Conservation (phyloP, 2,888 invertebrate species). For the Sarcophaga rosellei region DNA sequence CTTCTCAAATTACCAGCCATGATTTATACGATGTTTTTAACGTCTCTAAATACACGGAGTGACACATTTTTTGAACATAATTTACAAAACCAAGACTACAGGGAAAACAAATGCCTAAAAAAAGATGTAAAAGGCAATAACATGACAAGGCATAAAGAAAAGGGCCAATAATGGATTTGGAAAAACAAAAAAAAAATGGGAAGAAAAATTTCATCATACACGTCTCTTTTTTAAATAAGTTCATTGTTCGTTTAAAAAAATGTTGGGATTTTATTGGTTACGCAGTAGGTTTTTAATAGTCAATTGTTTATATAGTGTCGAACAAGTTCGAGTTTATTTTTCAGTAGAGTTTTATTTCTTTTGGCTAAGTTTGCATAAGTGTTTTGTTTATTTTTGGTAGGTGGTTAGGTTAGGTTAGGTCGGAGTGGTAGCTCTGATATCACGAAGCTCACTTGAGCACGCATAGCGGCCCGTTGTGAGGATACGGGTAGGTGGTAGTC, state of each 20-base stretch:
- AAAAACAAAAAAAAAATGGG: neutral
- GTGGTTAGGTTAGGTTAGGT: no score
- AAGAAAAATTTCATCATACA: neutral
- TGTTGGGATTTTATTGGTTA: neutral
- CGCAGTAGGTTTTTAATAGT: no score
- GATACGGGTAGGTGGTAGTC: no score
- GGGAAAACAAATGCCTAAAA: neutral
- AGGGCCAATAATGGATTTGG: slow-evolving; percentile 47
- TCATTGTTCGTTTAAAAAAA: slow-evolving; percentile 27
- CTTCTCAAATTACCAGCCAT: slow-evolving; percentile 63
- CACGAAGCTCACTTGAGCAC: no score
- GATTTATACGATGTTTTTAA: slow-evolving; percentile 53
- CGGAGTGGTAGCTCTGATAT: no score
- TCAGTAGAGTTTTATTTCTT: no score
- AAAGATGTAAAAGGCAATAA: slow-evolving; percentile 23
- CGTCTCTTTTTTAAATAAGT: neutral
- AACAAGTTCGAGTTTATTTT: no score
- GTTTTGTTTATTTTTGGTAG: no score
- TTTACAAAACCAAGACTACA: neutral
- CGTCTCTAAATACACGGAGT: slow-evolving; percentile 46
- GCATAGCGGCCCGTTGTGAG: no score
- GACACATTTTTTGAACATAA: slow-evolving; percentile 51
- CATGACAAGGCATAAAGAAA: slow-evolving; percentile 16
- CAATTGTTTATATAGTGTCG: no score
- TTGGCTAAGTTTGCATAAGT: neutral